Conservation (phyloP, 2,113 vertebrate genomes). For the Indri indri region DNA sequence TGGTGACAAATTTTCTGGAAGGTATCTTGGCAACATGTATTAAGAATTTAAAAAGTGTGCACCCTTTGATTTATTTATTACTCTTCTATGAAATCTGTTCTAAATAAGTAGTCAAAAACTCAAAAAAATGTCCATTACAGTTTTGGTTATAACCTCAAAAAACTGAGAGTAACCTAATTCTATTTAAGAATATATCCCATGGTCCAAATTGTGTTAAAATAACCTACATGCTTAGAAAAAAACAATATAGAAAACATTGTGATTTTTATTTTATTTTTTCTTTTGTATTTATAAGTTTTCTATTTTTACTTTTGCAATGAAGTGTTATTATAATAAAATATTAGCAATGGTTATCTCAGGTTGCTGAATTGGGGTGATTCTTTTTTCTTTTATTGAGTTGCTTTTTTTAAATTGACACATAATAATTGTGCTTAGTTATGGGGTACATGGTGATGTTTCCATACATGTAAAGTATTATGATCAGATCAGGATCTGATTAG, state of each 20-base stretch:
- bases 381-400: neutral
- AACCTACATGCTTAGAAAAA: neutral
- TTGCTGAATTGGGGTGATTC: conserved; percentile 2
- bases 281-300: conserved; percentile 16
- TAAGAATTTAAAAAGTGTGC: neutral
- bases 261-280: neutral
- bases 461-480: neutral
- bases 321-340: neutral
- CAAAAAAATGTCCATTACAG: neutral
- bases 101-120: neutral
- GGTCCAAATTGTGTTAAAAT: neutral
- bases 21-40: neutral
- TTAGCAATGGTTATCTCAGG: neutral
- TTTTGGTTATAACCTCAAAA: conserved; percentile 8
- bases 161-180: neutral
- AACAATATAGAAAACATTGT: neutral
- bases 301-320: conserved; percentile 14
- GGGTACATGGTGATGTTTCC: neutral
- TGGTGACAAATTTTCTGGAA: neutral
- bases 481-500: neutral
- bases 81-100: neutral
- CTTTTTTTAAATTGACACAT: neutral
- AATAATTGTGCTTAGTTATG: neutral
- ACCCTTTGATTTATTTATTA: neutral
- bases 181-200: conserved; percentile 1